phyloP scores from a whole-genome alignment of 92 coral and sea anemone species.

The Bergia puertoricense region DNA sequence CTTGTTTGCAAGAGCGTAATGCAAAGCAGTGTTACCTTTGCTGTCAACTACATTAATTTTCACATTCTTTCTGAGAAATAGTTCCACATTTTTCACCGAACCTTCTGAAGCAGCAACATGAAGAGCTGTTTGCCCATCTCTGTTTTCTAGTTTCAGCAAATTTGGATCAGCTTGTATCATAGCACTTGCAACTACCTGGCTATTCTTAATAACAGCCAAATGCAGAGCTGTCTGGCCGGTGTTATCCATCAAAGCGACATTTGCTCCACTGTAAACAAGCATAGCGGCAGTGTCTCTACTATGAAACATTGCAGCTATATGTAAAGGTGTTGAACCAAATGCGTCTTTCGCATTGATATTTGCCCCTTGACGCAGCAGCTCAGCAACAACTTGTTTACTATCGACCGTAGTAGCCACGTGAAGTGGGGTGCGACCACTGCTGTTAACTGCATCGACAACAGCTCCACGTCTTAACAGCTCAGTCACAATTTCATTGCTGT shows the following conservation, averaged over 20 bases:
- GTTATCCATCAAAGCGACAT: slow-evolving; percentile 16
- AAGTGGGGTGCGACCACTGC: slow-evolving; percentile 16
- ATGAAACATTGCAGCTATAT: slow-evolving; percentile 7
- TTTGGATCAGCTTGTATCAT: slow-evolving; percentile 26
- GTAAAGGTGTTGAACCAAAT: slow-evolving; percentile 12
- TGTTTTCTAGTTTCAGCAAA: slow-evolving; percentile 11
- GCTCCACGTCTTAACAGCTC: slow-evolving; percentile 30
- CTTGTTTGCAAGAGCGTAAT: slow-evolving; percentile 27
- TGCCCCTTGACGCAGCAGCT: slow-evolving; percentile 21
- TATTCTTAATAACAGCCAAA: slow-evolving; percentile 7
- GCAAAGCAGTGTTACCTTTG: slow-evolving; percentile 29
- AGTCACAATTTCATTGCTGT: background rate
- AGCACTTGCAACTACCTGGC: background rate
- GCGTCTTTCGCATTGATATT: slow-evolving; percentile 13
- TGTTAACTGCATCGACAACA: background rate
- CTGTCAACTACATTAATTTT: slow-evolving; percentile 9
- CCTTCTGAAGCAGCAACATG: slow-evolving; percentile 28
- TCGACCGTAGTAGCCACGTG: slow-evolving; percentile 13
- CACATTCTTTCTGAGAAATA: slow-evolving; percentile 12
- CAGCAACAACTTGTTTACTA: slow-evolving; percentile 16
- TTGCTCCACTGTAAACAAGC: slow-evolving; percentile 18
- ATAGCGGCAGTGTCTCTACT: slow-evolving; percentile 4
- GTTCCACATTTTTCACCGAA: background rate
- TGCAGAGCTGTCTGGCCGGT: slow-evolving; percentile 38
- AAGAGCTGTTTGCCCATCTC: slow-evolving; percentile 22